phyloP scores from a whole-genome alignment of 2,113 vertebrate species.

The Bubo scandiacus region DNA sequence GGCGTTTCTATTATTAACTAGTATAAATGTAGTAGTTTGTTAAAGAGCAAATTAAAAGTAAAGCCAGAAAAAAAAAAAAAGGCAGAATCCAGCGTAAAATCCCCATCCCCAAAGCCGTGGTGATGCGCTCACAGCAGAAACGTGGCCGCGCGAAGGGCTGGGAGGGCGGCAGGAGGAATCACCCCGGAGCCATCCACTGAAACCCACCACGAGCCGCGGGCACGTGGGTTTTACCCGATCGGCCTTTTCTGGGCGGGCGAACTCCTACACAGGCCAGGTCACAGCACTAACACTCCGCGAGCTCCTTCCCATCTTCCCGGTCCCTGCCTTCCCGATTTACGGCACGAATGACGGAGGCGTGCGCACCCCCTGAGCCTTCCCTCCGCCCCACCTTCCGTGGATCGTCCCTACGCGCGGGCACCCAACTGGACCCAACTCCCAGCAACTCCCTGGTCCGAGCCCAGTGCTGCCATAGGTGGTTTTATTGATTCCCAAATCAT shows the following conservation, averaged over 20 bases:
- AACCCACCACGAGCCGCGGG: accelerated
- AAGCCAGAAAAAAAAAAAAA: no score
- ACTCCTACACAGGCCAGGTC: accelerated
- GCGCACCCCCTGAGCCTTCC: not conserved
- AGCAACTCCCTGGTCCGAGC: not conserved
- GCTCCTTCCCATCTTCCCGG: no score
- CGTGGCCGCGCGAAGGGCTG: accelerated
- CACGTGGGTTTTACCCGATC: accelerated
- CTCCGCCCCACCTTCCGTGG: not conserved
- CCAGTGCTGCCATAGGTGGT: not conserved
- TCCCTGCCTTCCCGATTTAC: accelerated
- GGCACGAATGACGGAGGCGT: not conserved
- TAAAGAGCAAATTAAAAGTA: not conserved
- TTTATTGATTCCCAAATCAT: not conserved
- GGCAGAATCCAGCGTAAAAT: not conserved
- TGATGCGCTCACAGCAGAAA: accelerated
- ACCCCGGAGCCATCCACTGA: not conserved
- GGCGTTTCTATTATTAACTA: not conserved
- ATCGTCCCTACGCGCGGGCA: not conserved
- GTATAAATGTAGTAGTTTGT: not conserved
- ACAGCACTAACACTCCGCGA: no score
- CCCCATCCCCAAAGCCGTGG: not conserved
- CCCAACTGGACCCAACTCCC: not conserved
- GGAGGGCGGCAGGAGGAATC: no score
- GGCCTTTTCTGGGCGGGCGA: not conserved